Percentiles rank a stretch among this genome's conserved stretches.
phyloP scores from a whole-genome alignment of 2,113 vertebrate genomes.

The Sturnira hondurensis region DNA sequence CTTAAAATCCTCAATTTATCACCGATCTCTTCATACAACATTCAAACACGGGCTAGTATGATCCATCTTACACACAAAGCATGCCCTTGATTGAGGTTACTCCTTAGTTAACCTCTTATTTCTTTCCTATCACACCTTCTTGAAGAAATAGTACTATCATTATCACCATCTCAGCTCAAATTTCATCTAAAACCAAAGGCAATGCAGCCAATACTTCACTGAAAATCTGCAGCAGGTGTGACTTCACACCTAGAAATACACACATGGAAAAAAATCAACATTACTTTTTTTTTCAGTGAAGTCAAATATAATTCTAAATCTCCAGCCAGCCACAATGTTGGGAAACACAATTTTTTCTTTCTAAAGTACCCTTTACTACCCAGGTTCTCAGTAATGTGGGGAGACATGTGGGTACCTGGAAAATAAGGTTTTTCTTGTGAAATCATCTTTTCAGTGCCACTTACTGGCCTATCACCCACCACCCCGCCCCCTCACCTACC shows the following conservation, averaged over 20 bases:
- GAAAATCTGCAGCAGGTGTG: background rate
- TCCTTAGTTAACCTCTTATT: background rate
- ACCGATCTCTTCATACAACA: background rate
- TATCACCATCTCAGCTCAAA: background rate
- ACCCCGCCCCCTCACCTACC: rapidly evolving
- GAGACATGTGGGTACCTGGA: background rate
- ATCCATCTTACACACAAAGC: background rate
- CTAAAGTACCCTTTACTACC: background rate
- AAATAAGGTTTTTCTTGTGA: background rate
- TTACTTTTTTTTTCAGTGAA: background rate
- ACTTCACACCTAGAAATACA: background rate
- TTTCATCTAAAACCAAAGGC: background rate
- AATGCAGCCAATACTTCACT: background rate
- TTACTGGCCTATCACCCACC: background rate
- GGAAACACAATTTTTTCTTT: background rate
- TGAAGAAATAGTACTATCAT: background rate
- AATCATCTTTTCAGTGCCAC: background rate
- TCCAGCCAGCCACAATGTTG: background rate
- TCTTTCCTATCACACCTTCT: background rate
- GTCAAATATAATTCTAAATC: background rate
- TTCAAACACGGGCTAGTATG: background rate
- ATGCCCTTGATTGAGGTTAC: background rate
- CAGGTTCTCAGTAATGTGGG: background rate
- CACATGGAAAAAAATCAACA: background rate
- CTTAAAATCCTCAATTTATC: background rate